Evolutionary conservation across 2,888 invertebrate genomes (phyloP).

Genomic region (Celastrina argiolus): DNA sequence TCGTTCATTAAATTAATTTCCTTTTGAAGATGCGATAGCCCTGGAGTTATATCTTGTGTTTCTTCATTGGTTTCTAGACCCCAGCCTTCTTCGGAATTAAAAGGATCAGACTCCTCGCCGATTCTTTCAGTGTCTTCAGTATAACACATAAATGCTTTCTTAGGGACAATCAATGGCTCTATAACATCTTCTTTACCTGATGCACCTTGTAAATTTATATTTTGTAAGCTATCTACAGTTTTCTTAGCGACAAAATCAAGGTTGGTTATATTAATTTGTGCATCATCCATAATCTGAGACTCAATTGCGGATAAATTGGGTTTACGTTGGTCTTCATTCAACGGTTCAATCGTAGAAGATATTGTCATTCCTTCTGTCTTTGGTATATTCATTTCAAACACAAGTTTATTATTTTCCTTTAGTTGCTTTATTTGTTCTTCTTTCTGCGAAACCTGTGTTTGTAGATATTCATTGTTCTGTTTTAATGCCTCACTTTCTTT

Average conservation of each 20-base stretch:
- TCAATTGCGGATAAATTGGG: slow-evolving; percentile 54
- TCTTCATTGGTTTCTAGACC: slow-evolving; percentile 59
- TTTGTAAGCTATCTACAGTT: slow-evolving; percentile 43
- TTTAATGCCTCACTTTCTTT: slow-evolving; percentile 44
- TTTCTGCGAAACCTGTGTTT: slow-evolving; percentile 47
- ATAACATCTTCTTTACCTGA: slow-evolving; percentile 35
- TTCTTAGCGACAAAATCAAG: slow-evolving; percentile 40
- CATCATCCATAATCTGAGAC: slow-evolving; percentile 62
- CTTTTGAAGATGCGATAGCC: slow-evolving; percentile 76
- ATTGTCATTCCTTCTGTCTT: slow-evolving; percentile 73
- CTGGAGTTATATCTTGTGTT: slow-evolving; percentile 52
- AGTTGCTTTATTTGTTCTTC: slow-evolving; percentile 59
- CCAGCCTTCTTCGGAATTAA: slow-evolving; percentile 69
- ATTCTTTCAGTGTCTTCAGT: slow-evolving; percentile 38
- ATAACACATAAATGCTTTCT: slow-evolving; percentile 76
- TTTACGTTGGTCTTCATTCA: slow-evolving; percentile 46
- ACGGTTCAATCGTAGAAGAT: slow-evolving; percentile 65
- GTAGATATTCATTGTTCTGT: slow-evolving; percentile 47
- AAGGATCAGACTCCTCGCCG: slow-evolving; percentile 50
- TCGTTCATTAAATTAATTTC: slow-evolving; percentile 77
- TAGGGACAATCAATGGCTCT: slow-evolving; percentile 67
- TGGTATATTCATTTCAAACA: slow-evolving; percentile 71
- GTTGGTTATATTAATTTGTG: slow-evolving; percentile 36
- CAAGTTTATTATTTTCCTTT: slow-evolving; percentile 55
- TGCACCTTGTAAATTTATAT: slow-evolving; percentile 36